Evolutionary conservation across 2,113 vertebrate species (phyloP).

Genomic region (Melanotaenia duboulayi): DNA sequence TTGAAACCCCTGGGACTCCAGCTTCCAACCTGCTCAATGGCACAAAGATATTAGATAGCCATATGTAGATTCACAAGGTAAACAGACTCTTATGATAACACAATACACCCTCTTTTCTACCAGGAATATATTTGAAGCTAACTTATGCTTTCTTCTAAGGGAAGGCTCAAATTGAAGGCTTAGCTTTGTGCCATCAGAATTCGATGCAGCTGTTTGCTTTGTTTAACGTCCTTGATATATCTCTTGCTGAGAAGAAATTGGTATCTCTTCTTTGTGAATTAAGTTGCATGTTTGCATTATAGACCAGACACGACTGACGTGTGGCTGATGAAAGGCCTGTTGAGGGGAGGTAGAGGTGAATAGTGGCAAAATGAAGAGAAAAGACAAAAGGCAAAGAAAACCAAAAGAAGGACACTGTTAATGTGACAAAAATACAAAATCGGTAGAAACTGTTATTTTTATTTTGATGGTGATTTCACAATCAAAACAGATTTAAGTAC

Average conservation of each 20-base stretch:
- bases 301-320: conserved; percentile 30
- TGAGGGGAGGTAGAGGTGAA: conserved; percentile 35
- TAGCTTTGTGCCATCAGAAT: conserved; percentile 74
- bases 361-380: conserved; percentile 34
- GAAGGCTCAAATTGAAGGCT: conserved; percentile 78
- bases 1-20: conserved; percentile 75
- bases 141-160: conserved; percentile 68
- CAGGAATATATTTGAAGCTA: conserved; percentile 77
- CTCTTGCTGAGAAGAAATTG: conserved; percentile 78
- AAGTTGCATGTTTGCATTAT: conserved; percentile 76
- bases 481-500: not conserved
- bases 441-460: not conserved
- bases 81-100: conserved; percentile 80
- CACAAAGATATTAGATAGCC: conserved; percentile 85
- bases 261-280: conserved; percentile 77
- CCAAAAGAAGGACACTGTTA: conserved; percentile 16
- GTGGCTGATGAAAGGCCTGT: conserved; percentile 33
- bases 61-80: conserved; percentile 85
- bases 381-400: not conserved
- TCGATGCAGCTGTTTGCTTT: conserved; percentile 81
- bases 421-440: not conserved
- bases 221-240: conserved; percentile 81
- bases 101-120: conserved; percentile 70
- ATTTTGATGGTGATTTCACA: conserved; percentile 8
- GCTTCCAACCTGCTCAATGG: conserved; percentile 76